Percentiles rank a stretch among this genome's conserved stretches.
These are phyloP conservation scores for Leptarthrus brevirostris DNA, from an alignment of 2,888 invertebrate genomes.

Conservation along the genomic window DNA sequence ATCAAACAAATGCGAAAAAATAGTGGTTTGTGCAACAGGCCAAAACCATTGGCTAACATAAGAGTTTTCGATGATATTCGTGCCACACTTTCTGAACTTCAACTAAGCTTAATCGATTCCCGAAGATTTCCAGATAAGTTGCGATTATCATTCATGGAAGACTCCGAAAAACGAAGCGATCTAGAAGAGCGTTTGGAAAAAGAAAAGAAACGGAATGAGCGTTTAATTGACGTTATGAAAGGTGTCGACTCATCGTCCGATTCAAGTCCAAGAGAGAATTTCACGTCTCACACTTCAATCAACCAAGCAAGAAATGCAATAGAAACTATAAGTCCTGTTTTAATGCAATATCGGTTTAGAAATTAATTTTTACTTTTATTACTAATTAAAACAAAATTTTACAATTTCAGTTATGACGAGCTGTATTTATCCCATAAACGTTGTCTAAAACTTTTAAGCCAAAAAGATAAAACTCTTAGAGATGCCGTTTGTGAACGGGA, in stretches of 20 bases:
- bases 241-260: conserved; percentile 58
- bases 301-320: conserved; percentile 4
- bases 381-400: too few species aligned
- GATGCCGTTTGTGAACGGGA: conserved; percentile 59
- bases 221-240: conserved; percentile 60
- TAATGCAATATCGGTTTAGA: conserved; percentile 51
- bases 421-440: conserved; percentile 60
- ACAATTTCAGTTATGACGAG: conserved; percentile 64
- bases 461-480: conserved; percentile 60
- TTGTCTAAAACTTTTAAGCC: conserved; percentile 60
- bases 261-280: conserved; percentile 49
- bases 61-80: conserved; percentile 35
- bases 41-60: not conserved
- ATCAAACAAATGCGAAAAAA: too few species aligned
- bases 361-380: not conserved
- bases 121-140: conserved; percentile 25
- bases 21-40: too few species aligned
- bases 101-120: conserved; percentile 13
- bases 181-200: conserved; percentile 56
- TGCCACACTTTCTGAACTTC: conserved; percentile 46
- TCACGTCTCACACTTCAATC: conserved; percentile 13
- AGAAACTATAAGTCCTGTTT: conserved; percentile 48
- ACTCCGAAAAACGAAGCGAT: conserved; percentile 25
- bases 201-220: conserved; percentile 61
- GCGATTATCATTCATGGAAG: conserved; percentile 23